A percentile compares a stretch with the other conserved stretches of the same genome.
phyloP scores from a whole-genome alignment of 2,113 vertebrate genomes.

The Chaenogobius annularis region DNA sequence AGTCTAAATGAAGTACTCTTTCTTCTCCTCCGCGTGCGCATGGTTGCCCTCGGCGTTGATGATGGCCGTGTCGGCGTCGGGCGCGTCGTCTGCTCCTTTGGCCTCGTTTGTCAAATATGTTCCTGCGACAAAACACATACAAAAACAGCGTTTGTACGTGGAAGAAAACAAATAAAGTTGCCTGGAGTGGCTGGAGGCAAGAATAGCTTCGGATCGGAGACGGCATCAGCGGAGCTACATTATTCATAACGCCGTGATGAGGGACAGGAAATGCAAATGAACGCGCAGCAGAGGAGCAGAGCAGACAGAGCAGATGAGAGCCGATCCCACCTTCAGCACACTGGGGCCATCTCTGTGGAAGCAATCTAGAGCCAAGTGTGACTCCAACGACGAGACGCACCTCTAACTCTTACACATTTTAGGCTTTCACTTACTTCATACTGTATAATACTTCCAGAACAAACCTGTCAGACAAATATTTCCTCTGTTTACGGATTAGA shows the following conservation, averaged over 20 bases:
- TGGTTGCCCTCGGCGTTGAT: slow-evolving; percentile 99
- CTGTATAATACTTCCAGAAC: not conserved
- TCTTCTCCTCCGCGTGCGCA: slow-evolving; percentile 98
- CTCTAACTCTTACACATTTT: not conserved
- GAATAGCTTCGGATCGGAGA: slow-evolving; percentile 47
- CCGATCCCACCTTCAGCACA: not conserved
- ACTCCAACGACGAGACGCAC: not conserved
- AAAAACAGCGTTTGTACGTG: slow-evolving; percentile 32
- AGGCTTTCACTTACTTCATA: not conserved
- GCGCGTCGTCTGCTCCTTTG: slow-evolving; percentile 98
- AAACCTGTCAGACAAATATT: not conserved
- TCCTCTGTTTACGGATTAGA: not conserved
- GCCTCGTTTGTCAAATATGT: slow-evolving; percentile 99
- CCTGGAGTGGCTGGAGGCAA: slow-evolving; percentile 42
- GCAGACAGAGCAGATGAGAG: slow-evolving; percentile 1
- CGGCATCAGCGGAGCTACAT: slow-evolving; percentile 51
- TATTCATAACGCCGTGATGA: slow-evolving; percentile 52
- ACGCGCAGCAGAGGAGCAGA: not conserved
- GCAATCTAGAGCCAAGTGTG: not conserved
- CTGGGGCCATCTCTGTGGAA: not conserved
- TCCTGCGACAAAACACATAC: slow-evolving; percentile 73
- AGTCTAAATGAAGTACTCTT: slow-evolving; percentile 99
- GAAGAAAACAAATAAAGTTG: slow-evolving; percentile 33
- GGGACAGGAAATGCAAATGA: slow-evolving; percentile 37
- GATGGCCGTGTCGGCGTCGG: slow-evolving; percentile 98